A percentile compares a stretch with the other conserved stretches of the same genome.
phyloP scores from a whole-genome alignment of 2,797 vertebrate genomes.

The Lagorchestes hirsutus region DNA sequence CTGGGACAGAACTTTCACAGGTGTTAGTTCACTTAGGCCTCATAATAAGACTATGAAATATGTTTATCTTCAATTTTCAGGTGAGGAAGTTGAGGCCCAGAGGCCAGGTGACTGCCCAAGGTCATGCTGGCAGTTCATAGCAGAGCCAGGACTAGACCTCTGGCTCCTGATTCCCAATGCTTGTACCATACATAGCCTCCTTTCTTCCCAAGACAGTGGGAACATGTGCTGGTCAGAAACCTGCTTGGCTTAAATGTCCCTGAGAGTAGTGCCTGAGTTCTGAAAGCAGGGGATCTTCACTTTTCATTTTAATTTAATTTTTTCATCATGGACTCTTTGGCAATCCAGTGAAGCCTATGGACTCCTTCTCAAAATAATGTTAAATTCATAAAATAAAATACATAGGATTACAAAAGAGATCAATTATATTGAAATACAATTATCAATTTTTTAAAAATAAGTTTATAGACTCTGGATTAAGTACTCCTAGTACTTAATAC shows the following conservation, averaged over 20 bases:
- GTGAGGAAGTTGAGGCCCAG: conserved; percentile 63
- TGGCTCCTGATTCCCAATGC: background rate
- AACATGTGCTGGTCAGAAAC: background rate
- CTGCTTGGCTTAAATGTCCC: background rate
- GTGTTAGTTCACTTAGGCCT: conserved; percentile 70
- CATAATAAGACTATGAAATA: conserved; percentile 72
- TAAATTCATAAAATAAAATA: background rate
- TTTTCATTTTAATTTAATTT: background rate
- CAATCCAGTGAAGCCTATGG: background rate
- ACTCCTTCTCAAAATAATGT: background rate
- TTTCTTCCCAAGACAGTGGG: background rate
- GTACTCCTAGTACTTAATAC: background rate
- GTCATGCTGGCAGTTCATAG: conserved; percentile 29
- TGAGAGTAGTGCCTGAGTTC: background rate
- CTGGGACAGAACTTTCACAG: conserved; percentile 72
- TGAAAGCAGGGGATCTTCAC: background rate
- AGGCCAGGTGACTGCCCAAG: conserved; percentile 53
- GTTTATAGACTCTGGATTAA: background rate
- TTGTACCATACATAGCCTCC: background rate
- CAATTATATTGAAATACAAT: background rate
- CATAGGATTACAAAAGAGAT: background rate
- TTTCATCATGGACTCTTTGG: background rate
- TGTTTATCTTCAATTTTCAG: conserved; percentile 62
- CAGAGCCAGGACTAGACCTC: background rate
- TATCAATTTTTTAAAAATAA: background rate